Evolutionary conservation across 2,888 invertebrate species (phyloP).

Genomic region (Cryptocephalus primarius): DNA sequence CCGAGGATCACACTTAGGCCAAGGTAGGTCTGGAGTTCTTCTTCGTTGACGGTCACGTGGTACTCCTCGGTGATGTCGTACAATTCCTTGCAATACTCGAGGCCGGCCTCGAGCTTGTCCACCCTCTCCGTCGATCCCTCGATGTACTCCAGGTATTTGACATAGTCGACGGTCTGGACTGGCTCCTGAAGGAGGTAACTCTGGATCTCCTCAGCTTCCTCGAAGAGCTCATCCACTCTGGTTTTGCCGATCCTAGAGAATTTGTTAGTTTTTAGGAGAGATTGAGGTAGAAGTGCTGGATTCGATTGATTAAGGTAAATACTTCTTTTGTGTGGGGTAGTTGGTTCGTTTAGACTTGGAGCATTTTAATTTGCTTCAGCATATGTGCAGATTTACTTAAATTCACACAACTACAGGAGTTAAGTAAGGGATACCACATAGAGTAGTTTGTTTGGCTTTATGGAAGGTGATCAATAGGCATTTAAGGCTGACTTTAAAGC

Average conservation of each 20-base stretch:
- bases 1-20: constrained; percentile 53
- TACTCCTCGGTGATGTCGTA: constrained; percentile 78
- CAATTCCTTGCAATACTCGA: constrained; percentile 73
- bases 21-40: constrained; percentile 55
- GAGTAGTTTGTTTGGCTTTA: too few relatives aligned
- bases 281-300: too few relatives aligned
- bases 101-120: constrained; percentile 55
- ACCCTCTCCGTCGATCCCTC: constrained; percentile 56
- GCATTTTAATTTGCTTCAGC: too few relatives aligned
- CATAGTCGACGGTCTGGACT: constrained; percentile 58
- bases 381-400: too few relatives aligned
- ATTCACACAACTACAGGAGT: too few relatives aligned
- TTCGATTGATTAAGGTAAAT: too few relatives aligned
- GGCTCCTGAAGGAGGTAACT: constrained; percentile 54
- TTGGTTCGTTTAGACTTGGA: too few relatives aligned
- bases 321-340: too few relatives aligned
- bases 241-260: constrained; percentile 49
- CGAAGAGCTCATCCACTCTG: constrained; percentile 42
- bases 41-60: constrained; percentile 57
- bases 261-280: too few relatives aligned
- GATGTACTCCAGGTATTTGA: constrained; percentile 58
- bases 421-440: too few relatives aligned
- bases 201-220: constrained; percentile 53
- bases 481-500: too few relatives aligned
- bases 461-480: too few relatives aligned